Conservation (phyloP, 1,140 invertebrate species). For the Caerostris darwini region DNA sequence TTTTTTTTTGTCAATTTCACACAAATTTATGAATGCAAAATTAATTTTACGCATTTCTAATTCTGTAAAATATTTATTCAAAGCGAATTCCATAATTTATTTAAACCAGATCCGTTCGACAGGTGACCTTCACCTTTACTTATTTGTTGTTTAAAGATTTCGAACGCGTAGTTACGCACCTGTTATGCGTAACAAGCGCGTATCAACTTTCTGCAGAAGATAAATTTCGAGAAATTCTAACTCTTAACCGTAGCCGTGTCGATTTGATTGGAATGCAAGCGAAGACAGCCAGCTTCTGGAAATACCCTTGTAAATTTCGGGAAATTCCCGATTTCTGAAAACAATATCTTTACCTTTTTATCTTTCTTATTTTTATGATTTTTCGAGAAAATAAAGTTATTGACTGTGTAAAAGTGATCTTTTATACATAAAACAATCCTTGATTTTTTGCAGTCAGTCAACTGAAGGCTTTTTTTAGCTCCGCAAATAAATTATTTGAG, state of each 20-base stretch:
- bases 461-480: too few relatives aligned
- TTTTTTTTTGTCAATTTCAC: too few relatives aligned
- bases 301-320: background rate
- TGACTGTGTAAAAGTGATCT: background rate
- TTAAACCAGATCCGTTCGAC: background rate
- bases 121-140: background rate
- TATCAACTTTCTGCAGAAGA: background rate
- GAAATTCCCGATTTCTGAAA: conserved; percentile 4
- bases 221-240: conserved; percentile 22
- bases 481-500: too few relatives aligned
- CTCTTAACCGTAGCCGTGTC: conserved; percentile 22
- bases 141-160: background rate
- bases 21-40: too few relatives aligned
- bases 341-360: background rate
- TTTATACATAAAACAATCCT: background rate
- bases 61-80: too few relatives aligned
- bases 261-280: background rate
- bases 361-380: background rate
- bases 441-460: too few relatives aligned
- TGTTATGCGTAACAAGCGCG: background rate
- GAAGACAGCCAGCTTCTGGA: background rate
- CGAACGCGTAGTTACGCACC: conserved; percentile 21
- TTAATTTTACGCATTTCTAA: too few relatives aligned
- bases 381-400: background rate
- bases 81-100: background rate